Evolutionary conservation across 2,888 invertebrate genomes (phyloP).

Genomic region (Drosophila sordidula): DNA sequence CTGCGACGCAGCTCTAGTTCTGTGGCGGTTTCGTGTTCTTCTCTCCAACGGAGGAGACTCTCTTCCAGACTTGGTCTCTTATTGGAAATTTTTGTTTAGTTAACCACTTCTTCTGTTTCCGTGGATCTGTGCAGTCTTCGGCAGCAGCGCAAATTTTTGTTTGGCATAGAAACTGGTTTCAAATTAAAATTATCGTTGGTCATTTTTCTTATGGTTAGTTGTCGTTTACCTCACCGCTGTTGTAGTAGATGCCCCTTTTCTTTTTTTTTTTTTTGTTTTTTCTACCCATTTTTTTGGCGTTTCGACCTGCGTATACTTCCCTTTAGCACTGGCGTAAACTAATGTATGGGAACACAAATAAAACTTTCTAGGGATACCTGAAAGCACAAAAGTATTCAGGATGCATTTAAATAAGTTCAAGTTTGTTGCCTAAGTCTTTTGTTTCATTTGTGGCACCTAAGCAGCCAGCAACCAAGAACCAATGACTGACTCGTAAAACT

Average conservation of each 20-base stretch:
- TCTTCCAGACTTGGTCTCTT: constrained; percentile 42
- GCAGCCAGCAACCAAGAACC: constrained; percentile 1
- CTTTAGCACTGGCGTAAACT: constrained; percentile 64
- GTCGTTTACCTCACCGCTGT: constrained; percentile 71
- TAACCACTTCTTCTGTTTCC: constrained; percentile 51
- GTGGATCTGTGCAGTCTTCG: constrained; percentile 45
- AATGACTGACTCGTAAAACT: constrained; percentile 53
- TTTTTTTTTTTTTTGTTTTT: constrained; percentile 30
- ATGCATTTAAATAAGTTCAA: constrained; percentile 10
- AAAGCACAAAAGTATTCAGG: no score
- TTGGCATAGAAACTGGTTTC: constrained; percentile 83
- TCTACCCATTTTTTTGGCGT: constrained; percentile 44
- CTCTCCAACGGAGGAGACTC: constrained; percentile 14
- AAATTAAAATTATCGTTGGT: constrained; percentile 84
- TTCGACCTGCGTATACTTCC: constrained; percentile 69
- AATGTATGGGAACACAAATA: constrained; percentile 29
- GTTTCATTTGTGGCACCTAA: neutral
- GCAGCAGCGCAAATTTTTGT: constrained; percentile 72
- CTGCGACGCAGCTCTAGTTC: constrained; percentile 47
- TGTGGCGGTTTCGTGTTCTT: constrained; percentile 13
- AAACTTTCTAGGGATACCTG: no score
- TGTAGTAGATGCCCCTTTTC: constrained; percentile 37
- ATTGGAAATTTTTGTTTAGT: constrained; percentile 62
- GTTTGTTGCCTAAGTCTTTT: constrained; percentile 46
- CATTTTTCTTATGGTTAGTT: constrained; percentile 81